Conservation (phyloP, 1,140 invertebrate species). For the Pemphigus obesinymphae region DNA sequence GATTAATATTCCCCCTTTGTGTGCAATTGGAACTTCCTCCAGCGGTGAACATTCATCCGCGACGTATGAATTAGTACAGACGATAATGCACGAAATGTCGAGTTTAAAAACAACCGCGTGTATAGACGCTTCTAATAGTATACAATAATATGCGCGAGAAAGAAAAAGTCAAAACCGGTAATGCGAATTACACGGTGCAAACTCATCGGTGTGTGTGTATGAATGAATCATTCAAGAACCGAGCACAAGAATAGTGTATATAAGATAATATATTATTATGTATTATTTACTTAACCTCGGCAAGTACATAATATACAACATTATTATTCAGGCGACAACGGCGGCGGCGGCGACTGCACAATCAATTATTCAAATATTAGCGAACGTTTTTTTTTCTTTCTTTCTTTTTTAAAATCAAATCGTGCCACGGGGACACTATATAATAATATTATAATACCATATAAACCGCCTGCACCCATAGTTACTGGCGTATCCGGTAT, state of each 20-base stretch:
- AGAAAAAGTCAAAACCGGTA: constrained; percentile 1
- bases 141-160: background rate
- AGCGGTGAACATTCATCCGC: too few species aligned
- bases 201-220: background rate
- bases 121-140: too few species aligned
- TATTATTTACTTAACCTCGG: background rate
- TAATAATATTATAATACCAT: background rate
- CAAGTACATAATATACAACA: background rate
- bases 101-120: background rate
- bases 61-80: background rate
- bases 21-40: too few species aligned
- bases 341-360: background rate
- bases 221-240: constrained; percentile 25
- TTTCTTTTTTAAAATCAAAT: background rate
- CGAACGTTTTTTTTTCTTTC: background rate
- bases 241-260: background rate
- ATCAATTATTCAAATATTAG: constrained; percentile 23
- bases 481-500: background rate
- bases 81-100: background rate
- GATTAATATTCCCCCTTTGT: too few species aligned
- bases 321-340: constrained; percentile 15
- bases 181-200: background rate
- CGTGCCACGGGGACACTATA: background rate
- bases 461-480: background rate
- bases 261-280: background rate